Evolutionary conservation across 1,140 invertebrate genomes (phyloP).

Genomic region (Heliothis subflexa): DNA sequence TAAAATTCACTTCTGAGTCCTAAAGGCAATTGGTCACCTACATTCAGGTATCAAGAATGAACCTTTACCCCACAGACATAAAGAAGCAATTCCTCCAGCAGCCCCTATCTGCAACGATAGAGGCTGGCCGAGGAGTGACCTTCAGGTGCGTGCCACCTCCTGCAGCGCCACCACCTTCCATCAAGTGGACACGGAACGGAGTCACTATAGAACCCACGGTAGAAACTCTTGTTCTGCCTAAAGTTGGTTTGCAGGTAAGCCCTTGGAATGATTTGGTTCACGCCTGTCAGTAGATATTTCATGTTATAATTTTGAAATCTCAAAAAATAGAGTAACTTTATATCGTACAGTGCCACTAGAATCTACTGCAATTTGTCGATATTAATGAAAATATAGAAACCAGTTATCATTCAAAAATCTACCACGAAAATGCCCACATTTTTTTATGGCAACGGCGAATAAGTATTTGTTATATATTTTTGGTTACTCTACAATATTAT

Average conservation of each 20-base stretch:
- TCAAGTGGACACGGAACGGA: constrained; percentile 93
- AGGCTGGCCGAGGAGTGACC: constrained; percentile 93
- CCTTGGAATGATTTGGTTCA: neutral
- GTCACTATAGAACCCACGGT: constrained; percentile 92
- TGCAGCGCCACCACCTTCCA: constrained; percentile 94
- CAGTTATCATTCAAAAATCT: too few relatives aligned
- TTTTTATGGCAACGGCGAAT: too few relatives aligned
- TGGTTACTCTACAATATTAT: too few relatives aligned
- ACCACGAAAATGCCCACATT: too few relatives aligned
- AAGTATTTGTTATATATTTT: too few relatives aligned
- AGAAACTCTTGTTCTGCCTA: constrained; percentile 95
- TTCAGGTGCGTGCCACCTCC: constrained; percentile 96
- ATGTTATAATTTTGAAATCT: too few relatives aligned
- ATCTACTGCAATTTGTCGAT: too few relatives aligned
- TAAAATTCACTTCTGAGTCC: neutral
- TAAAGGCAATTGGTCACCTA: too few relatives aligned
- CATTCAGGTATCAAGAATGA: neutral
- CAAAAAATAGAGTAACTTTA: too few relatives aligned
- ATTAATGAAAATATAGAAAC: too few relatives aligned
- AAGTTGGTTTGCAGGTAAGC: constrained; percentile 91
- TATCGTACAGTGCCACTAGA: too few relatives aligned
- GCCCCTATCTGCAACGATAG: constrained; percentile 94
- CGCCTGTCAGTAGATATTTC: too few relatives aligned
- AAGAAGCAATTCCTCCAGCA: constrained; percentile 93
- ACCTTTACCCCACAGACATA: constrained; percentile 88